phyloP scores from a whole-genome alignment of 2,113 vertebrate genomes.

The Cyanoramphus novaezelandiae region DNA sequence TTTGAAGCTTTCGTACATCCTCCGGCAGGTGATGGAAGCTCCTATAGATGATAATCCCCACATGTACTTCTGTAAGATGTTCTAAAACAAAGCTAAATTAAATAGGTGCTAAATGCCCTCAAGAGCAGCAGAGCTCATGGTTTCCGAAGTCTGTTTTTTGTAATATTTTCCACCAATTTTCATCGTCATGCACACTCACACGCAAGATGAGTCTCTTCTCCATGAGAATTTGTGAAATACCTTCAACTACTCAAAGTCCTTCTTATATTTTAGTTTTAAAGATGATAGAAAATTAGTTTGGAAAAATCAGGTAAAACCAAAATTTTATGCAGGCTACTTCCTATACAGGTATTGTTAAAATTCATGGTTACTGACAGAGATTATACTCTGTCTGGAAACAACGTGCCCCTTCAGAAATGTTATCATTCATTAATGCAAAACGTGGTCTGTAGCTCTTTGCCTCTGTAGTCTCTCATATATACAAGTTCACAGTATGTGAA shows the following conservation, averaged over 20 bases:
- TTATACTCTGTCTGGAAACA: neutral
- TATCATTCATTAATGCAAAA: neutral
- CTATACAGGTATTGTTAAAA: neutral
- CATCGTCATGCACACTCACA: neutral
- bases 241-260: neutral
- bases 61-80: neutral
- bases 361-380: neutral
- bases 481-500: neutral
- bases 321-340: neutral
- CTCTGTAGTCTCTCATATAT: neutral
- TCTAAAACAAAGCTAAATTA: neutral
- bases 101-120: neutral
- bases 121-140: neutral
- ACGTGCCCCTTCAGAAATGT: neutral
- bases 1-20: conserved; percentile 33
- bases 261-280: neutral
- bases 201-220: neutral
- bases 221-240: neutral
- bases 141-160: neutral
- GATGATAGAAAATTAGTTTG: neutral
- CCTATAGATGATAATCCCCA: neutral
- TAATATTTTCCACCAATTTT: neutral
- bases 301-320: neutral
- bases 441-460: neutral
- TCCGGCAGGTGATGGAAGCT: conserved; percentile 67